These are phyloP conservation scores for Gymnobelideus leadbeateri DNA, from an alignment of 2,113 vertebrate species.

Conservation along the genomic window DNA sequence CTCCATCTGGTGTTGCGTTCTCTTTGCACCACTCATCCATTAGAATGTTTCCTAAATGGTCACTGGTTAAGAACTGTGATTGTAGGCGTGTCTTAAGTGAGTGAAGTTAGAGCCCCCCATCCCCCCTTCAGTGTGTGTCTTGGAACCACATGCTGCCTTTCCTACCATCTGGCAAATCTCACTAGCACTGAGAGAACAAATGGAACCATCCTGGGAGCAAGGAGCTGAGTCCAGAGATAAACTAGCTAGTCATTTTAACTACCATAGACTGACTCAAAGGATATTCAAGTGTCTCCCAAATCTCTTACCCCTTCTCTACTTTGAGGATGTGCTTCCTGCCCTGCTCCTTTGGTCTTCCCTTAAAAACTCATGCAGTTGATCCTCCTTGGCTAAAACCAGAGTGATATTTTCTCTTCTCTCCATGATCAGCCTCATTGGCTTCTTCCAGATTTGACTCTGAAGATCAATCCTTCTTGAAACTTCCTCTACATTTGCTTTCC, in stretches of 20 bases:
- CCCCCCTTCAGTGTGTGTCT: slow-evolving; percentile 50
- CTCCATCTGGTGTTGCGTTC: slow-evolving; percentile 37
- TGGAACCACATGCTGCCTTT: slow-evolving; percentile 49
- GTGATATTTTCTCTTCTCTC: too few relatives aligned
- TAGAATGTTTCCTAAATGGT: slow-evolving; percentile 66
- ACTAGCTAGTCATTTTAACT: too few relatives aligned
- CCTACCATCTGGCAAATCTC: neutral
- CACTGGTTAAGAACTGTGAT: slow-evolving; percentile 47
- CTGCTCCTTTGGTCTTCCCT: neutral
- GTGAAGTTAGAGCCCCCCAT: neutral
- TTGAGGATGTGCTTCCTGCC: too few relatives aligned
- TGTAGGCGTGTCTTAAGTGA: slow-evolving; percentile 27
- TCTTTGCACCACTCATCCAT: slow-evolving; percentile 49
- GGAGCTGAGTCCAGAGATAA: too few relatives aligned
- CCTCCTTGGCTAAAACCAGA: neutral
- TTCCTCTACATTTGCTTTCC: too few relatives aligned
- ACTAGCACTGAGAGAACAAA: neutral
- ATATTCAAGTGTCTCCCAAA: too few relatives aligned
- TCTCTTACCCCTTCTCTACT: neutral
- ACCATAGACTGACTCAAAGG: too few relatives aligned
- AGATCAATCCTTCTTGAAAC: too few relatives aligned
- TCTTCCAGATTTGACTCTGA: neutral
- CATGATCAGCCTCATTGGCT: neutral
- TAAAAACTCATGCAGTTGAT: neutral
- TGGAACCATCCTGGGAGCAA: too few relatives aligned